phyloP scores from a whole-genome alignment of 2,888 invertebrate genomes.

The Muscina levida region DNA sequence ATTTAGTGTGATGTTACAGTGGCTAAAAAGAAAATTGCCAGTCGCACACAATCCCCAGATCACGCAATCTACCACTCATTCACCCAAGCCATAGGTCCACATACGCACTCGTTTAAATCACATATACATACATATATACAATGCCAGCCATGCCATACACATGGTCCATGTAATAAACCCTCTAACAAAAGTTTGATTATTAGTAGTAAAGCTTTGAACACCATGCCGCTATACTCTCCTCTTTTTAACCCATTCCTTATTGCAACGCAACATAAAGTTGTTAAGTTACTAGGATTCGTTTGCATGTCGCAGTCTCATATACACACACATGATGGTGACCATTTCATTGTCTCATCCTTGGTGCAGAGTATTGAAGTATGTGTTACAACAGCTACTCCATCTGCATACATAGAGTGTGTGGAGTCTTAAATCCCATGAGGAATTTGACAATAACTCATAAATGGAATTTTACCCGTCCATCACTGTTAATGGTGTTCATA shows the following conservation, averaged over 20 bases:
- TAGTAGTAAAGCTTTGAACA: slow-evolving; percentile 62
- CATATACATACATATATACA: background rate
- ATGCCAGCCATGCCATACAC: background rate
- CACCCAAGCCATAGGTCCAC: background rate
- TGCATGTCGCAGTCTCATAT: background rate
- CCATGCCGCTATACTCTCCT: slow-evolving; percentile 42
- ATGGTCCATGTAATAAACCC: slow-evolving; percentile 60
- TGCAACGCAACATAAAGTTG: no score
- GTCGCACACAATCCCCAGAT: slow-evolving; percentile 10
- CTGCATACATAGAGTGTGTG: background rate
- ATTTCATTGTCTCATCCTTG: slow-evolving; percentile 13
- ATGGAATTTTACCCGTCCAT: slow-evolving; percentile 64
- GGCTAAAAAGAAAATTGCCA: slow-evolving; percentile 55
- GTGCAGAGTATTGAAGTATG: no score
- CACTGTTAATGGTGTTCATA: slow-evolving; percentile 60
- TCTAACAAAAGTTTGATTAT: slow-evolving; percentile 64
- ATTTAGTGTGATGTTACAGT: slow-evolving; percentile 54
- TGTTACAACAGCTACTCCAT: no score
- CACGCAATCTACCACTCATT: slow-evolving; percentile 32
- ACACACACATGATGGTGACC: slow-evolving; percentile 1
- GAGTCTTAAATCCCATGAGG: slow-evolving; percentile 66
- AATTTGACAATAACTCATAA: slow-evolving; percentile 67
- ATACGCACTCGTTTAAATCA: background rate
- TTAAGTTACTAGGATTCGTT: no score
- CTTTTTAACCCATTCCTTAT: background rate